These are phyloP conservation scores for Theretra japonica DNA, from an alignment of 2,888 invertebrate genomes.

Conservation along the genomic window DNA sequence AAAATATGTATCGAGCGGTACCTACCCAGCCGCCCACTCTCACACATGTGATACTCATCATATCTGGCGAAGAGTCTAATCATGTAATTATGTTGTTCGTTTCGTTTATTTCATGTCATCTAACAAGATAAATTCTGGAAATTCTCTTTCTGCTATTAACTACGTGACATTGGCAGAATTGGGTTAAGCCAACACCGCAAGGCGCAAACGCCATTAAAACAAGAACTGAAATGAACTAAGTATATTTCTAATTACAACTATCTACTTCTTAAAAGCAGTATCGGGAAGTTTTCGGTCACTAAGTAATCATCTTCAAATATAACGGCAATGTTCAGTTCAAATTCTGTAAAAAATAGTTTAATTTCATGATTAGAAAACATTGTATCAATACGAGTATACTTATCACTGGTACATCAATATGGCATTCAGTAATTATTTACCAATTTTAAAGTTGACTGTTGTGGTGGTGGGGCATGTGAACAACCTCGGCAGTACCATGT, in stretches of 20 bases:
- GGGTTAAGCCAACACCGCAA: too few relatives aligned
- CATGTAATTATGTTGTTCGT: too few relatives aligned
- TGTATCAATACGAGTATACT: not conserved
- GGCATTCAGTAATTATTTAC: constrained; percentile 73
- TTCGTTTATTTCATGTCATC: too few relatives aligned
- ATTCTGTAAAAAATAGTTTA: constrained; percentile 90
- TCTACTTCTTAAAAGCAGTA: constrained; percentile 77
- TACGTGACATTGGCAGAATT: too few relatives aligned
- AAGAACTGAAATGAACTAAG: too few relatives aligned
- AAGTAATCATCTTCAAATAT: constrained; percentile 97
- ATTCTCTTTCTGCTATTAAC: too few relatives aligned
- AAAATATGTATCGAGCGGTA: too few relatives aligned
- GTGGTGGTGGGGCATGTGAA: constrained; percentile 97
- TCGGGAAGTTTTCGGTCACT: constrained; percentile 97
- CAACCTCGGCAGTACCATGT: constrained; percentile 97
- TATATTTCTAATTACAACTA: constrained; percentile 42
- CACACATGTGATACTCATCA: too few relatives aligned
- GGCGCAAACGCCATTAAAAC: too few relatives aligned
- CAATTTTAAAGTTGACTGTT: constrained; percentile 97
- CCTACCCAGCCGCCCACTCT: too few relatives aligned
- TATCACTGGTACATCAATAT: constrained; percentile 31
- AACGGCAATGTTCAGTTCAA: constrained; percentile 96
- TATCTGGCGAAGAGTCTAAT: too few relatives aligned
- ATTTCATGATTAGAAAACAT: not conserved
- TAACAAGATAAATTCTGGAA: too few relatives aligned